phyloP scores from a whole-genome alignment of 2,113 vertebrate genomes.

The Oxyura jamaicensis region DNA sequence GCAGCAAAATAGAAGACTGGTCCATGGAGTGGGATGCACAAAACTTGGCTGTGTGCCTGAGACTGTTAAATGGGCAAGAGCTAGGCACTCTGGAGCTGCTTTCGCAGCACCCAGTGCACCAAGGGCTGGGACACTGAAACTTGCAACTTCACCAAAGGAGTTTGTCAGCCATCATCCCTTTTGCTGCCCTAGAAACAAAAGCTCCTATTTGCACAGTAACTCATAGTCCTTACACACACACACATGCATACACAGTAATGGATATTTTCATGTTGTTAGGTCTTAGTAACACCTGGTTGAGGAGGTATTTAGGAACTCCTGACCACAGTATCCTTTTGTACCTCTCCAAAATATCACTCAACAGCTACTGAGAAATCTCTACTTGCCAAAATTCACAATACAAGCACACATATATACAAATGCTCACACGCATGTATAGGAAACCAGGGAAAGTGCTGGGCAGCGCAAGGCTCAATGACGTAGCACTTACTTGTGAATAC shows the following conservation, averaged over 20 bases:
- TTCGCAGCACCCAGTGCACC: not conserved
- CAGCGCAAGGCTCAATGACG: fast-evolving
- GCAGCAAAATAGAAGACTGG: not conserved
- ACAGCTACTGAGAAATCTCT: not conserved
- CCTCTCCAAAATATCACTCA: not conserved
- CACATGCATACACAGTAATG: not conserved
- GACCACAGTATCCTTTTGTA: fast-evolving
- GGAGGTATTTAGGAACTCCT: not conserved
- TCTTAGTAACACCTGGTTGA: not conserved
- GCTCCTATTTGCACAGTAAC: not conserved
- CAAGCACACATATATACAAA: not conserved
- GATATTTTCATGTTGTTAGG: not conserved
- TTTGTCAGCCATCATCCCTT: not conserved
- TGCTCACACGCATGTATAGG: fast-evolving
- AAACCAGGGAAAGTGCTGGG: not conserved
- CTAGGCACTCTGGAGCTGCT: not conserved
- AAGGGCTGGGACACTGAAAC: not conserved
- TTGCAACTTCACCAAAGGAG: not conserved
- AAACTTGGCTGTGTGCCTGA: not conserved
- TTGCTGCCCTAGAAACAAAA: not conserved
- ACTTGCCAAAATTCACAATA: fast-evolving
- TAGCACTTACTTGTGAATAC: not conserved
- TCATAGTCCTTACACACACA: not conserved
- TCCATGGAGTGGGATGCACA: fast-evolving
- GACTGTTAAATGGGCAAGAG: not conserved